Conservation (phyloP, 2,113 vertebrate species). For the Callocephalon fimbriatum region DNA sequence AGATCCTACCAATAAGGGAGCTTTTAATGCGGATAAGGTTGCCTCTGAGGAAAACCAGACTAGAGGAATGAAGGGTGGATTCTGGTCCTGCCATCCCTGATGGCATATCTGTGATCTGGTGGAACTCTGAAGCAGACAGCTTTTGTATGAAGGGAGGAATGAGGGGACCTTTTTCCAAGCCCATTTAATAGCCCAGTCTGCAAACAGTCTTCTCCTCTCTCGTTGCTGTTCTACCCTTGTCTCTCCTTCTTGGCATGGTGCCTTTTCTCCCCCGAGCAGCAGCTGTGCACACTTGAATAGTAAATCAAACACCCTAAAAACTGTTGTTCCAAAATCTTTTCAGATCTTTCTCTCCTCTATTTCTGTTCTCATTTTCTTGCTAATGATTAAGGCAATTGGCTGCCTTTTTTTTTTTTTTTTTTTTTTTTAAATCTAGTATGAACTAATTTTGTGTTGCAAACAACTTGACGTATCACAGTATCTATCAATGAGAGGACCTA, state of each 20-base stretch:
- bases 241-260: conserved; percentile 66
- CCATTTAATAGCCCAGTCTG: conserved; percentile 59
- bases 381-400: conserved; percentile 14
- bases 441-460: conserved; percentile 12
- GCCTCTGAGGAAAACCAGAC: not conserved
- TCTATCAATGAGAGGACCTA: not conserved
- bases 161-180: conserved; percentile 20
- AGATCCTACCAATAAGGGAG: not conserved
- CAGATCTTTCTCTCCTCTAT: conserved; percentile 48
- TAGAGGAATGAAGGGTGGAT: not conserved
- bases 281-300: conserved; percentile 75
- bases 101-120: not conserved
- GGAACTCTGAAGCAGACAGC: not conserved
- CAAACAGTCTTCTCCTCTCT: conserved; percentile 62
- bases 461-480: not conserved
- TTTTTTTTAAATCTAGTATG: not conserved
- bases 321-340: conserved; percentile 61
- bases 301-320: conserved; percentile 75
- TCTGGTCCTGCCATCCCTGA: not conserved
- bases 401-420: not conserved
- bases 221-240: conserved; percentile 18
- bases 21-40: not conserved
- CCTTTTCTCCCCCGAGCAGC: conserved; percentile 19
- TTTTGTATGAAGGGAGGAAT: conserved; percentile 2
- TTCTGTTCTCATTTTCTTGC: conserved; percentile 52